Percentiles rank a stretch among this genome's conserved stretches.
Evolutionary conservation across 2,797 vertebrate genomes (phyloP).

Genomic region (Anguilla megastoma): DNA sequence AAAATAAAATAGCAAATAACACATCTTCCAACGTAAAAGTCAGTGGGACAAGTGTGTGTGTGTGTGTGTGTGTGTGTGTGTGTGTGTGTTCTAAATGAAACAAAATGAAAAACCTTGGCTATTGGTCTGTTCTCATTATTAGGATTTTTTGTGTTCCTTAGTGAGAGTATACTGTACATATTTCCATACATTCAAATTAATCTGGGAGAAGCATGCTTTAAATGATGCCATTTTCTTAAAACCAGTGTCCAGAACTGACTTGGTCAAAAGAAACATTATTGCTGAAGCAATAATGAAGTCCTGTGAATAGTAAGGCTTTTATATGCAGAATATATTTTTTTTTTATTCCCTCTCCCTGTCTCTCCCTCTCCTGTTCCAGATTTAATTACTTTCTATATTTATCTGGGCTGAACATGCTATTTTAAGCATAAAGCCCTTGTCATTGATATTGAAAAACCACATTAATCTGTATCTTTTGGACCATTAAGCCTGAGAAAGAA

Average conservation of each 20-base stretch:
- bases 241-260: neutral
- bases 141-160: neutral
- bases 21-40: neutral
- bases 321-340: conserved; percentile 24
- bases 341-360: conserved; percentile 40
- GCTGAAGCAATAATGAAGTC: neutral
- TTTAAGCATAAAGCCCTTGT: conserved; percentile 71
- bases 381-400: conserved; percentile 79
- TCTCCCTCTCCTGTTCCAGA: conserved; percentile 61
- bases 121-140: neutral
- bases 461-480: conserved; percentile 57
- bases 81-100: neutral
- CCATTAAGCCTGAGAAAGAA: conserved; percentile 47
- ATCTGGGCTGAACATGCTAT: conserved; percentile 72
- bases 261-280: neutral
- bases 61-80: neutral
- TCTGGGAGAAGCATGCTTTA: neutral
- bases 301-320: conserved; percentile 24
- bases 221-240: neutral
- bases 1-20: neutral
- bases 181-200: neutral
- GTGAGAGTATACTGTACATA: neutral
- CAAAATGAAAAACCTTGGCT: neutral
- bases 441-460: conserved; percentile 70
- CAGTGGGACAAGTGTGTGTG: neutral